phyloP scores from a whole-genome alignment of 2,888 invertebrate species.

The Aquatica leii region DNA sequence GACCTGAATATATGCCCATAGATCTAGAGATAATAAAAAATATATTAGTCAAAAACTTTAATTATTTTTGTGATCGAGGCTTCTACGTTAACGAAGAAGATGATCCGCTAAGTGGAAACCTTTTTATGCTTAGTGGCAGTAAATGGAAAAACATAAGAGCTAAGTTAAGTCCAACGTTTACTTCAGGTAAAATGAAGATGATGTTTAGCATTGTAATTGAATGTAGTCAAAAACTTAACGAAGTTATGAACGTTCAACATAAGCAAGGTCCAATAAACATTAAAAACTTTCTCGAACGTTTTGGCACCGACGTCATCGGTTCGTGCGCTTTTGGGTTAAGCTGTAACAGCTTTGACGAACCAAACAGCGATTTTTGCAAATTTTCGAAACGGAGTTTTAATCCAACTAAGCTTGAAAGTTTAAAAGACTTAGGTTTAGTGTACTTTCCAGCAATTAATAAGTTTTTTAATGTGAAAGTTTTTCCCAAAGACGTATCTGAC shows the following conservation, averaged over 20 bases:
- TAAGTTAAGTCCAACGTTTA: slow-evolving; percentile 67
- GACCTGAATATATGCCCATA: slow-evolving; percentile 26
- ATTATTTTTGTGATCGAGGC: slow-evolving; percentile 68
- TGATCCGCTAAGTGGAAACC: slow-evolving; percentile 64
- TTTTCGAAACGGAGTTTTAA: slow-evolving; percentile 44
- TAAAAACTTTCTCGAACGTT: slow-evolving; percentile 63
- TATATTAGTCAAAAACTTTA: slow-evolving; percentile 66
- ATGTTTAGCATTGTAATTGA: slow-evolving; percentile 69
- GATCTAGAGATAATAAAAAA: slow-evolving; percentile 45
- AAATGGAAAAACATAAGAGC: slow-evolving; percentile 68
- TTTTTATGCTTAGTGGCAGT: slow-evolving; percentile 64
- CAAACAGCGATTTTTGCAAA: slow-evolving; percentile 61
- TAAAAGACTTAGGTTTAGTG: slow-evolving; percentile 22
- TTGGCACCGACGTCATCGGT: slow-evolving; percentile 67
- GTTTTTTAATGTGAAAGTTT: slow-evolving; percentile 41
- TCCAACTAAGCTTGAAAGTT: slow-evolving; percentile 27
- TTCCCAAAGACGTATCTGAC: slow-evolving; percentile 46
- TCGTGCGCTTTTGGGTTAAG: slow-evolving; percentile 67
- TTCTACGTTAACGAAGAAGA: slow-evolving; percentile 45
- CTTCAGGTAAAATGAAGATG: slow-evolving; percentile 64
- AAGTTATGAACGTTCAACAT: slow-evolving; percentile 55
- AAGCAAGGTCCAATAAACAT: slow-evolving; percentile 36
- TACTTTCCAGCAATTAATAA: slow-evolving; percentile 38
- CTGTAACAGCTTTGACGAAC: slow-evolving; percentile 64
- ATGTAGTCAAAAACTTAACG: slow-evolving; percentile 63